phyloP scores from a whole-genome alignment of 2,113 vertebrate genomes.

The Mungos mungo region DNA sequence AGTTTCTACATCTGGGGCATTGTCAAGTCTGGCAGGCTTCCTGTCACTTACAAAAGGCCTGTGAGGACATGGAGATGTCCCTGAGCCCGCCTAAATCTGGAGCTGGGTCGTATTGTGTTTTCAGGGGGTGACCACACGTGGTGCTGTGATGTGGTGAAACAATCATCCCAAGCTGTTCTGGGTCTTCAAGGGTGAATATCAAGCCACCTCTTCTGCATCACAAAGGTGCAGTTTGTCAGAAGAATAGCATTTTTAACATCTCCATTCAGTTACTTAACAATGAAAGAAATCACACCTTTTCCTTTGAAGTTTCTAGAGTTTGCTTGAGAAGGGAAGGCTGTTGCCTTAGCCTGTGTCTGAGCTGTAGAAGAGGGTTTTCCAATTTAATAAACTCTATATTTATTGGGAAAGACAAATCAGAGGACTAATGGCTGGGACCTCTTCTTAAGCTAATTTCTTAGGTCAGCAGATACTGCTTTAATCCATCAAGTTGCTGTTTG shows the following conservation, averaged over 20 bases:
- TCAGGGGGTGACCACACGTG: background rate
- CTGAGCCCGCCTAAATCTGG: background rate
- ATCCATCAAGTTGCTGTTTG: background rate
- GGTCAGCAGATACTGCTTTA: background rate
- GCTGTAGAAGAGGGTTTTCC: background rate
- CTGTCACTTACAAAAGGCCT: background rate
- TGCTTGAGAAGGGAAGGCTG: background rate
- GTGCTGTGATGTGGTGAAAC: background rate
- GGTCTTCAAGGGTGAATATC: background rate
- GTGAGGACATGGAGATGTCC: background rate
- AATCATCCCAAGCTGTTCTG: background rate
- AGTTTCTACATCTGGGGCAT: background rate
- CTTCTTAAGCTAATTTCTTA: background rate
- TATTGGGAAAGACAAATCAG: background rate
- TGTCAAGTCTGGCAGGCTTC: constrained; percentile 1
- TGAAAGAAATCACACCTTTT: background rate
- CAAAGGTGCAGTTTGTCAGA: background rate
- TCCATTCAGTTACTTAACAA: background rate
- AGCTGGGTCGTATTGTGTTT: background rate
- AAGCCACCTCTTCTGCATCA: background rate
- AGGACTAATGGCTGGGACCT: background rate
- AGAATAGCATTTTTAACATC: background rate
- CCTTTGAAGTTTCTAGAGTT: background rate
- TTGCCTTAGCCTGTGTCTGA: background rate
- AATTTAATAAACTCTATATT: background rate